These are phyloP conservation scores for Otolemur crassicaudatus DNA, from an alignment of 2,797 vertebrate species.

Conservation along the genomic window DNA sequence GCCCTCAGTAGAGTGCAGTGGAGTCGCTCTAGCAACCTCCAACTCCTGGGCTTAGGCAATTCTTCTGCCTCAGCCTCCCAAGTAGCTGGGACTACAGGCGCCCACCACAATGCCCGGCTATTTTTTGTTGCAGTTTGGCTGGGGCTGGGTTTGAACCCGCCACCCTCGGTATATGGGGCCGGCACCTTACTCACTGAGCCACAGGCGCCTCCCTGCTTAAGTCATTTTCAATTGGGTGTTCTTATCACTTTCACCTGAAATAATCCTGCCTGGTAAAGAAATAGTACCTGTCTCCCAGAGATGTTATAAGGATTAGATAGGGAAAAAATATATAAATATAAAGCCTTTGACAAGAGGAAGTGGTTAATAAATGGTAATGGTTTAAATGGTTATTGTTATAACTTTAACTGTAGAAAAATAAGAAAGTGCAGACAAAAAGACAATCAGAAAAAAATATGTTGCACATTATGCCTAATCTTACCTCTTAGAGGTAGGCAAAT, in stretches of 20 bases:
- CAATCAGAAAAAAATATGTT: background rate
- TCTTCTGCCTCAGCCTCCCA: no score
- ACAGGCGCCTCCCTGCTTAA: background rate
- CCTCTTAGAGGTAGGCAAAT: slow-evolving; percentile 2
- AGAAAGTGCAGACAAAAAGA: background rate
- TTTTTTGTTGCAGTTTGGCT: no score
- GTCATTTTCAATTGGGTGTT: background rate
- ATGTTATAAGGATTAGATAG: background rate
- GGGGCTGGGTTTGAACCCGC: no score
- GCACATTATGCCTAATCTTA: background rate
- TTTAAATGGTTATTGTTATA: background rate
- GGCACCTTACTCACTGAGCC: no score
- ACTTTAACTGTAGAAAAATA: slow-evolving; percentile 27
- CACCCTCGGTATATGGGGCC: no score
- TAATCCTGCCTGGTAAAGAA: background rate
- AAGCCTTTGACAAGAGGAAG: background rate
- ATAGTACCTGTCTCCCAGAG: background rate
- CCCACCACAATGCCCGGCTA: no score
- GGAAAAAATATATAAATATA: background rate
- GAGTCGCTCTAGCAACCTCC: no score
- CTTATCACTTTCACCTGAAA: background rate
- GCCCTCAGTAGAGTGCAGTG: no score
- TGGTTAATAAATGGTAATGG: slow-evolving; percentile 12
- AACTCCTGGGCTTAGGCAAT: no score
- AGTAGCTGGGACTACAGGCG: no score